Evolutionary conservation across 2,113 vertebrate genomes (phyloP).

Genomic region (Festucalex cinctus): DNA sequence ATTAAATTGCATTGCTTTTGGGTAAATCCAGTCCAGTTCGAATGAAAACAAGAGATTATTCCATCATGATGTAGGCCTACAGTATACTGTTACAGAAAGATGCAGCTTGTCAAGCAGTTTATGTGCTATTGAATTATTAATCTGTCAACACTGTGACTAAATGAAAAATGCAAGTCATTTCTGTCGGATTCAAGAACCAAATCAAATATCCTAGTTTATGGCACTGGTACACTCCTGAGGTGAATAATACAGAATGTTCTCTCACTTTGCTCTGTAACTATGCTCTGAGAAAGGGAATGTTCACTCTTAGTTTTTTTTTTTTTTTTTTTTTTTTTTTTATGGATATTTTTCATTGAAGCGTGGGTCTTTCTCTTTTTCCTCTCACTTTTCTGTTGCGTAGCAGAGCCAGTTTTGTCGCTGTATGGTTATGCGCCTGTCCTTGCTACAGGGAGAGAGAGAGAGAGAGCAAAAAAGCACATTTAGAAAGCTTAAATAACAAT

Average conservation of each 20-base stretch:
- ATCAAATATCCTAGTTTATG: constrained; percentile 19
- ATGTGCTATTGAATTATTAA: constrained; percentile 33
- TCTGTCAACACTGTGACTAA: constrained; percentile 33
- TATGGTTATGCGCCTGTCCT: constrained; percentile 27
- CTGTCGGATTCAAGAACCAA: constrained; percentile 25
- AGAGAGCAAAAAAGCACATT: constrained; percentile 4
- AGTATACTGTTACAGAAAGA: neutral
- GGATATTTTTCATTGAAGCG: constrained; percentile 27
- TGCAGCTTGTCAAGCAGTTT: constrained; percentile 22
- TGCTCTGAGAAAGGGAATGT: constrained; percentile 28
- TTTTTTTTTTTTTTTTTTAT: constrained; percentile 36
- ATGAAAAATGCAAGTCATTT: constrained; percentile 46
- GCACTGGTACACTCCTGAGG: constrained; percentile 26
- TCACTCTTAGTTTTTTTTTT: constrained; percentile 37
- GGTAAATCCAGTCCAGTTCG: neutral
- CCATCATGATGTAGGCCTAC: neutral
- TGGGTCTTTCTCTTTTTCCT: constrained; percentile 10
- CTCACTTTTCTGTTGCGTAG: constrained; percentile 9
- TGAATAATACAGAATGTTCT: constrained; percentile 30
- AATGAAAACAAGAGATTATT: neutral
- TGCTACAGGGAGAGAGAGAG: constrained; percentile 34
- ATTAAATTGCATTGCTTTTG: neutral
- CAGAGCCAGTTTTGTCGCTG: constrained; percentile 37
- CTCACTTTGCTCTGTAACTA: constrained; percentile 29
- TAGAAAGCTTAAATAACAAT: constrained; percentile 41